Conservation (phyloP, 2,797 vertebrate species). For the Paguma larvata region DNA sequence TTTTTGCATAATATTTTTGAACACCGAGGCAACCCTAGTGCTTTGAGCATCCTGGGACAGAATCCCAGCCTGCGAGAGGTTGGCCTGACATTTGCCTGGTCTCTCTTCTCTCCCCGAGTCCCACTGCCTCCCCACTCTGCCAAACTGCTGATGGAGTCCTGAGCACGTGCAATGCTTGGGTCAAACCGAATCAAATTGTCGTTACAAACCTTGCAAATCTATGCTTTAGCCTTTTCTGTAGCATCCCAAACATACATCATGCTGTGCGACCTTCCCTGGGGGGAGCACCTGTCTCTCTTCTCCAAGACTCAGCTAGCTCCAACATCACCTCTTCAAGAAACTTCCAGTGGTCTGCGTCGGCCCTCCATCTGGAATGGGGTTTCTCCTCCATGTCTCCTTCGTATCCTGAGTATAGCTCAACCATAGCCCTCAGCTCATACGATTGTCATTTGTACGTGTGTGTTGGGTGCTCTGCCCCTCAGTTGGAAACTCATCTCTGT, state of each 20-base stretch:
- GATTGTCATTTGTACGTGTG: not conserved
- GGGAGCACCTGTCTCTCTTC: not conserved
- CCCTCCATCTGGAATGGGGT: no score
- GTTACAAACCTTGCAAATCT: not conserved
- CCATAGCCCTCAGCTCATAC: not conserved
- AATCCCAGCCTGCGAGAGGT: not conserved
- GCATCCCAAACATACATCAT: not conserved
- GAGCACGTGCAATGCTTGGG: not conserved
- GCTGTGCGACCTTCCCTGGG: not conserved
- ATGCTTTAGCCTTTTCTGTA: not conserved
- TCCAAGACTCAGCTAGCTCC: not conserved
- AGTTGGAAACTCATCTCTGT: not conserved
- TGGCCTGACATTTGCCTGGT: not conserved
- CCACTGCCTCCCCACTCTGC: not conserved
- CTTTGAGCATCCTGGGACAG: not conserved
- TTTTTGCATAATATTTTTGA: not conserved
- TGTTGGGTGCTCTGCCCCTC: not conserved
- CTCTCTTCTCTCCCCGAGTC: not conserved
- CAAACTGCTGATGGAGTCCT: not conserved
- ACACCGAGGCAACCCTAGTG: not conserved
- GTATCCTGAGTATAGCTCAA: not conserved
- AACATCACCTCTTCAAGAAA: not conserved
- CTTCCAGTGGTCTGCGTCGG: not conserved
- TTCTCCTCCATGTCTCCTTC: not conserved
- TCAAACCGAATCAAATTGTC: not conserved